Conservation (phyloP, 2,113 vertebrate genomes). For the Haplochromis burtoni region DNA sequence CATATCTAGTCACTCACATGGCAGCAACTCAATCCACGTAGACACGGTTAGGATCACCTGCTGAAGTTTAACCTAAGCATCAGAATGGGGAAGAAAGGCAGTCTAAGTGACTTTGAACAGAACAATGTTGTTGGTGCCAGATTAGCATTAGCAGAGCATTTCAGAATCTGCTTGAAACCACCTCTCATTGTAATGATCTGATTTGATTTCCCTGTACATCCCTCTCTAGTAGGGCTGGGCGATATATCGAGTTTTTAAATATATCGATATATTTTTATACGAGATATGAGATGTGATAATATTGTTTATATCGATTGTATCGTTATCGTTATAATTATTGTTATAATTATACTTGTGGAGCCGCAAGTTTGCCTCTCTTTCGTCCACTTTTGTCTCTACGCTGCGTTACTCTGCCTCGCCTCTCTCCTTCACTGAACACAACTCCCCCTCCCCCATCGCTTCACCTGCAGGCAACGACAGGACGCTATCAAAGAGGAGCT, state of each 20-base stretch:
- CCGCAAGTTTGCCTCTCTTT: too few species aligned
- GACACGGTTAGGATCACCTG: background rate
- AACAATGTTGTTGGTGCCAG: background rate
- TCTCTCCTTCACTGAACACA: too few species aligned
- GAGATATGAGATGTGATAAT: background rate
- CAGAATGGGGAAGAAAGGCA: background rate
- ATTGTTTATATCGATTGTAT: background rate
- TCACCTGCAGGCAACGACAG: fast-evolving
- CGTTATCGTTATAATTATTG: too few species aligned
- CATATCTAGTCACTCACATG: background rate
- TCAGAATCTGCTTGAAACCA: background rate
- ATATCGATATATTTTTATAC: background rate
- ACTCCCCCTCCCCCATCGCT: too few species aligned
- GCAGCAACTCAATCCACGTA: background rate
- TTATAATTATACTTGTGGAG: background rate
- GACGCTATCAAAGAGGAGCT: too few species aligned
- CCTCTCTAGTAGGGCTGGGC: background rate
- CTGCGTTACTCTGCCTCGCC: too few species aligned
- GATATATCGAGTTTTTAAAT: background rate
- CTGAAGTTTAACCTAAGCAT: background rate
- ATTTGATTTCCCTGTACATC: background rate
- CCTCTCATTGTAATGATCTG: background rate
- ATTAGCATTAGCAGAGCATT: background rate
- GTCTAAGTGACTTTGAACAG: background rate
- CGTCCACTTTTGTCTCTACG: too few species aligned